Conservation (phyloP, 2,113 vertebrate genomes). For the Pseudopodoces humilis region DNA sequence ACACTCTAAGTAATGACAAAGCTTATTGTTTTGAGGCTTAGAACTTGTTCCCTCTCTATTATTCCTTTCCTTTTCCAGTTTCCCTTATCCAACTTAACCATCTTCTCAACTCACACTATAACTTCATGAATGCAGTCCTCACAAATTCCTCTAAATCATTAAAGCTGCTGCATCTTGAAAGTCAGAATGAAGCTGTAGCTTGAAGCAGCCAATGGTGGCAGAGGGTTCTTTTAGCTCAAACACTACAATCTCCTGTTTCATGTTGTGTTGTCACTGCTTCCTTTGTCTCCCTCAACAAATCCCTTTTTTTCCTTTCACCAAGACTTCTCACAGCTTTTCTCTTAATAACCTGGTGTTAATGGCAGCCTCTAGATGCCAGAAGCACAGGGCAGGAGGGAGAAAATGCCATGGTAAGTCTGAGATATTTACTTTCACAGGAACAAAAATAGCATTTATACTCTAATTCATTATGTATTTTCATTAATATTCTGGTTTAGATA, state of each 20-base stretch:
- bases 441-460: background rate
- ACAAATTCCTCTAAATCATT: background rate
- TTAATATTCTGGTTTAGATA: background rate
- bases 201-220: background rate
- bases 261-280: background rate
- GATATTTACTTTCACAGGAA: background rate
- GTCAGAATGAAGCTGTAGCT: background rate
- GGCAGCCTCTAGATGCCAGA: background rate
- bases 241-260: background rate
- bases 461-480: background rate
- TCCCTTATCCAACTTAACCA: background rate
- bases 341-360: background rate
- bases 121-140: background rate
- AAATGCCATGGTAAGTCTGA: background rate
- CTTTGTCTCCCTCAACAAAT: background rate
- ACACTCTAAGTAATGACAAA: background rate
- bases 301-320: background rate
- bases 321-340: background rate
- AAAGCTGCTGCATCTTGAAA: background rate
- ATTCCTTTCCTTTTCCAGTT: background rate
- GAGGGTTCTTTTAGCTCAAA: background rate
- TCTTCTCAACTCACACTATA: background rate
- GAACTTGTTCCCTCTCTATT: background rate
- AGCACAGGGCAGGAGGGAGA: background rate
- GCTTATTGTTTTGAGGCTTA: background rate